Conservation (phyloP, 2,113 vertebrate genomes). For the pig (Sus scrofa) region DNA sequence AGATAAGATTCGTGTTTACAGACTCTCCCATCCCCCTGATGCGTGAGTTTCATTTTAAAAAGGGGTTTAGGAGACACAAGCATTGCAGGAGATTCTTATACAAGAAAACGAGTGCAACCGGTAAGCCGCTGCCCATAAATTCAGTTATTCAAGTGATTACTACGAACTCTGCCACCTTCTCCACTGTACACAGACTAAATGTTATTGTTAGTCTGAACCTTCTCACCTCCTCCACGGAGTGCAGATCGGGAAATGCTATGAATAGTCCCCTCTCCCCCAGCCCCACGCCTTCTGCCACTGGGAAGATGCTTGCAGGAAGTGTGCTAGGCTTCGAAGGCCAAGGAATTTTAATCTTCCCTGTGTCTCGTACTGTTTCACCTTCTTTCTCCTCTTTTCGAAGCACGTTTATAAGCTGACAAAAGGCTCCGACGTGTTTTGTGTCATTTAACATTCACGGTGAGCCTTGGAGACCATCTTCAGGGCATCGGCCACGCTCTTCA, state of each 20-base stretch:
- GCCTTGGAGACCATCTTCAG: neutral
- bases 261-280: neutral
- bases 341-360: neutral
- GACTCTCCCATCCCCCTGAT: neutral
- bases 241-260: conserved; percentile 54
- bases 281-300: conserved; percentile 3
- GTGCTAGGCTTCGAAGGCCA: neutral
- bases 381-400: neutral
- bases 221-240: conserved; percentile 32
- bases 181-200: neutral
- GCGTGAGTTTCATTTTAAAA: neutral
- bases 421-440: neutral
- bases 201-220: conserved; percentile 61
- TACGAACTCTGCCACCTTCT: neutral
- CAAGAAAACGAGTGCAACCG: neutral
- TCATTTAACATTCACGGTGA: neutral
- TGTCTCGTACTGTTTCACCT: neutral
- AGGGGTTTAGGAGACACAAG: neutral
- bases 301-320: conserved; percentile 16
- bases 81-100: neutral
- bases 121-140: neutral
- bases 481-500: neutral
- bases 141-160: conserved; percentile 45
- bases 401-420: neutral
- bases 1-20: neutral